Evolutionary conservation across 2,888 invertebrate species (phyloP), one percentile per base, ranked within the genome.

Genomic region (Orthonychiurus folsomi): DNA sequence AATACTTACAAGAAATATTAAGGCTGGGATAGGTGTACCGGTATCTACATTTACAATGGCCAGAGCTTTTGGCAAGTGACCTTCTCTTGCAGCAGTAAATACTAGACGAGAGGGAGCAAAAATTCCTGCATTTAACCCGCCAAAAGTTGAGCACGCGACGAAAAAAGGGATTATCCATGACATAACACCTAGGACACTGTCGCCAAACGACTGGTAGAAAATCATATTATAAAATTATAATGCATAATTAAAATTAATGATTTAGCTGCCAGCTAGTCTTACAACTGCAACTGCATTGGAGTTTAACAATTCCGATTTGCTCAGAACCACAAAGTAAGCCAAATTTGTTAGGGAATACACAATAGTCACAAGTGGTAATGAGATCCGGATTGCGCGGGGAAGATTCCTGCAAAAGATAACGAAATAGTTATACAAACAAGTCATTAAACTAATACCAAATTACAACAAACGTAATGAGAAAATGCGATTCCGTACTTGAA

Each of bases 111-210:
- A 89, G 0, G 94, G 92, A 0, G 95, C 91, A 75, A 95, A 94
- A 68, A 96, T 94, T 1, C 92, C 92, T 21, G 95, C 95, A 75
- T 96, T 96, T 1, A 96, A 80, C 1, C 93, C 93, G 1, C 96
- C 96, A 72, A 83, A 81, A 1, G 82, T 82, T n/a, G 82, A 82
- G 65, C 93, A 87, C 1, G 95, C 95, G 0, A 97, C 96, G 76
- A 95, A 95, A 57, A 96, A 80, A 0, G 96, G 94, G 89, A 96
- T 95, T 52, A 89, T 83, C 88, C 93, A 94, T 0, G 90, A 83
- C 82, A 93, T 84, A 5, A 85, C 84, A 1, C 93, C 24, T 95
- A 82, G 60, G 56, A 24, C 15, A 28, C 3, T 18, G 28, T 48
- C 21, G n/a, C 24, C n/a, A 26, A 57, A 20, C 9, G 12, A 25